phyloP scores from a whole-genome alignment of 2,113 vertebrate species.

The Oryzias celebensis region DNA sequence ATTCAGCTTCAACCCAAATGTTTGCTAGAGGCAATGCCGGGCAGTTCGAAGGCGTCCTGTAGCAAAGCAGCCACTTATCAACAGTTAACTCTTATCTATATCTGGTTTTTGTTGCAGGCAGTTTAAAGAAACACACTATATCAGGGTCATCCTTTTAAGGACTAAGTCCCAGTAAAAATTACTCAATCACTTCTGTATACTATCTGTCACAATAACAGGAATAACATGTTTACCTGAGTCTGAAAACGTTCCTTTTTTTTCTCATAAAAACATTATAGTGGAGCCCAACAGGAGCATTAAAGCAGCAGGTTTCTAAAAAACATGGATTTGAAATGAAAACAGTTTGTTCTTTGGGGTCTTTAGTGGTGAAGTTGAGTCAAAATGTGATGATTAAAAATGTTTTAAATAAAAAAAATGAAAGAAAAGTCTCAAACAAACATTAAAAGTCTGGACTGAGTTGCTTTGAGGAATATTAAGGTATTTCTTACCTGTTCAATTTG shows the following conservation, averaged over 20 bases:
- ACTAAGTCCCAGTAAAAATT: background rate
- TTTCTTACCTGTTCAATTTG: no score
- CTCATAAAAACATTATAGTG: background rate
- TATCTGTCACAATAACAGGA: background rate
- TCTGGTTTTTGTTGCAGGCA: conserved; percentile 8
- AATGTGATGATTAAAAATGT: background rate
- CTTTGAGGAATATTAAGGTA: no score
- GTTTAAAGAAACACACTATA: conserved; percentile 1
- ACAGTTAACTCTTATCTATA: background rate
- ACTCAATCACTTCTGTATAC: conserved; percentile 8
- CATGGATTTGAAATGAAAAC: background rate
- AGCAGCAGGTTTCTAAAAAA: background rate
- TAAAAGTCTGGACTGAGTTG: background rate
- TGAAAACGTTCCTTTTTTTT: background rate
- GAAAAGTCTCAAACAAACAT: background rate
- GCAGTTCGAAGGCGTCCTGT: no score
- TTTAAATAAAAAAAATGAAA: background rate
- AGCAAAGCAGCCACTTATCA: no score
- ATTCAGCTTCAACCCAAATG: conserved; percentile 49
- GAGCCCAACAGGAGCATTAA: background rate
- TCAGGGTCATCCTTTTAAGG: conserved; percentile 7
- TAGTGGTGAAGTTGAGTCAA: background rate
- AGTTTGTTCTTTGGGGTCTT: background rate
- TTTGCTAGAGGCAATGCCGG: conserved; percentile 31
- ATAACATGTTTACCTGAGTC: background rate